A percentile compares a stretch with the other conserved stretches of the same genome.
Conservation (phyloP, 2,113 vertebrate species). For the Zosterops pallidus region DNA sequence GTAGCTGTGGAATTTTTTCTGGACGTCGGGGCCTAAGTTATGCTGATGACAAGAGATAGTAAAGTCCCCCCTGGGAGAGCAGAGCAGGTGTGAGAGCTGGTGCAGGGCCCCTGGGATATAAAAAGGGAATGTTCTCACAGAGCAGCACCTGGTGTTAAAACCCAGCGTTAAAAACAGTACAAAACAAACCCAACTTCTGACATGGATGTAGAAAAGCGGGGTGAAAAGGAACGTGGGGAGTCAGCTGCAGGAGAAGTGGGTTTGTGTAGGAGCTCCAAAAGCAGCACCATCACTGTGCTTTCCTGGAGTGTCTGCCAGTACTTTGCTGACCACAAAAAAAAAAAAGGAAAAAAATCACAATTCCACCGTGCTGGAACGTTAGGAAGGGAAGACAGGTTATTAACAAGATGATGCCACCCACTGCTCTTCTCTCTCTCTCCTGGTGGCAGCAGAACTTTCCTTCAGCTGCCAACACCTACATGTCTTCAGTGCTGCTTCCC, state of each 20-base stretch:
- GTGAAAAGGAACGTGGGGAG: background rate
- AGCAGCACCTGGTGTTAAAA: background rate
- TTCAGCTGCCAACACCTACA: background rate
- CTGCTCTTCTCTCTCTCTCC: background rate
- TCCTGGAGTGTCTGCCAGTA: background rate
- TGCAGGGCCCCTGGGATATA: background rate
- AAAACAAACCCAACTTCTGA: background rate
- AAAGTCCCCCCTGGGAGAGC: background rate
- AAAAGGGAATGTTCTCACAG: background rate
- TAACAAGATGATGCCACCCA: background rate
- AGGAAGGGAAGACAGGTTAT: background rate
- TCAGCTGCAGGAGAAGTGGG: background rate
- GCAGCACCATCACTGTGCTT: background rate
- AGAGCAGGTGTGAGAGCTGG: background rate
- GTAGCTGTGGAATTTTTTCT: background rate
- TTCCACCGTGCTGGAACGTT: background rate
- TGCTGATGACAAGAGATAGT: background rate
- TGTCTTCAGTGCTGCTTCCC: background rate
- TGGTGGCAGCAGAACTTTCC: background rate
- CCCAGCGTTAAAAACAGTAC: background rate
- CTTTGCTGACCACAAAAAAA: background rate
- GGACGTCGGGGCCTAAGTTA: background rate
- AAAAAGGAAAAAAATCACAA: background rate
- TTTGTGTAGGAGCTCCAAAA: background rate
- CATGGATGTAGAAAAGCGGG: background rate